A percentile compares a stretch with the other conserved stretches of the same genome.
These are phyloP conservation scores for Eira barbara DNA, from an alignment of 2,113 vertebrate species.

Conservation along the genomic window DNA sequence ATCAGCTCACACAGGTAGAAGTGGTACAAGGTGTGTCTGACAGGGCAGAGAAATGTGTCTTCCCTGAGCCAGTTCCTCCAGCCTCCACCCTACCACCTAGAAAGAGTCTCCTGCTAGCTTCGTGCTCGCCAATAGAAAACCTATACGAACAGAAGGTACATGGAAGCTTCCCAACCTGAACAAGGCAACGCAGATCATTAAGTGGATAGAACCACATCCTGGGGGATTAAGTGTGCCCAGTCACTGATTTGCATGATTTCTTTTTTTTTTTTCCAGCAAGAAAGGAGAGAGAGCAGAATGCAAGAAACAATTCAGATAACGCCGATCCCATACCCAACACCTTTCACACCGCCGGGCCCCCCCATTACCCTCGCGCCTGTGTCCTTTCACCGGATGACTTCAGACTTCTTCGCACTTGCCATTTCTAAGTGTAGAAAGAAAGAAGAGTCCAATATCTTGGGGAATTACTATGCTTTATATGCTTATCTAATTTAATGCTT, in stretches of 20 bases:
- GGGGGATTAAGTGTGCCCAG: background rate
- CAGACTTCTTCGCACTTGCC: background rate
- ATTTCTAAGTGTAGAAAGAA: background rate
- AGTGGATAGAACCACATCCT: background rate
- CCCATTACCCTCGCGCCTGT: background rate
- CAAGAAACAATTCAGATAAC: background rate
- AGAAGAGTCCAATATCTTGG: background rate
- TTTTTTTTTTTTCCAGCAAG: background rate
- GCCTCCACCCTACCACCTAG: background rate
- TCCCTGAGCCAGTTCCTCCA: background rate
- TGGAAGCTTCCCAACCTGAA: background rate
- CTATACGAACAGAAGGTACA: background rate
- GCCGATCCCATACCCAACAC: background rate
- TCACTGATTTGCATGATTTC: background rate
- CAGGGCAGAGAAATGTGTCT: background rate
- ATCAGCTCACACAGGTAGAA: background rate
- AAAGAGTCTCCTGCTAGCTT: background rate
- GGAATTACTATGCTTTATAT: background rate
- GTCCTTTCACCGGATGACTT: background rate
- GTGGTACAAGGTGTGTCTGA: background rate
- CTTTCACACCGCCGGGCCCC: accelerated
- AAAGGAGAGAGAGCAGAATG: background rate
- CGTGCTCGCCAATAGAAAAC: background rate
- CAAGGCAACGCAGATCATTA: background rate
- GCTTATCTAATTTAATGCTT: background rate